phyloP scores from a whole-genome alignment of 2,113 vertebrate species.

The Pseudonaja textilis region DNA sequence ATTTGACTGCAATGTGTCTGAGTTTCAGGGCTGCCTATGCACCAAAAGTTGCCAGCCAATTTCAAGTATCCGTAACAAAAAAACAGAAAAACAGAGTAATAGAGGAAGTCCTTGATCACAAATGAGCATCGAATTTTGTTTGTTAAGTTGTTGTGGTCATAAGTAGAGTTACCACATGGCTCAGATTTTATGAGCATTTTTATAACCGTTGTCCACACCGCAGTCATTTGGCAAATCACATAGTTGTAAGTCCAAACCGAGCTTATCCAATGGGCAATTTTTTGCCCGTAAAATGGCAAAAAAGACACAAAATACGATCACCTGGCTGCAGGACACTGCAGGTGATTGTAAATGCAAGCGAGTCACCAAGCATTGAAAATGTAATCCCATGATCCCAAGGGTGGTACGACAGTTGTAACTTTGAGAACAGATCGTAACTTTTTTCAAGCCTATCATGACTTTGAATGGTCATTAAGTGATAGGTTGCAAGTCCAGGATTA shows the following conservation, averaged over 20 bases:
- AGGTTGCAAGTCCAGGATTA: too few species aligned
- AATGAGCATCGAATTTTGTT: background rate
- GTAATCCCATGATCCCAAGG: background rate
- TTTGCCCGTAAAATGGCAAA: too few species aligned
- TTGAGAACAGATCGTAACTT: background rate
- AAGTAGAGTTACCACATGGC: background rate
- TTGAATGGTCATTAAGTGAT: background rate
- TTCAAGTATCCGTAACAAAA: background rate
- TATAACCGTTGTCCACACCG: background rate
- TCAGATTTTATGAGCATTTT: background rate
- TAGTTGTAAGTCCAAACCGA: background rate
- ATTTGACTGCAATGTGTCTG: background rate
- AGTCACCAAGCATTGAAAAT: background rate
- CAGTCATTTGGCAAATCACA: background rate
- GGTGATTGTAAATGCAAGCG: background rate
- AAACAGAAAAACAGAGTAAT: background rate
- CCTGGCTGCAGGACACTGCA: background rate
- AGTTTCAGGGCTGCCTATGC: background rate
- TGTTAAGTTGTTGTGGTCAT: background rate
- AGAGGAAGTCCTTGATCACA: background rate
- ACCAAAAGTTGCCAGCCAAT: background rate
- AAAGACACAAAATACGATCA: background rate
- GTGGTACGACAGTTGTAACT: background rate
- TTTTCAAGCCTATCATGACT: background rate
- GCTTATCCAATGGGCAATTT: background rate